Percentiles rank a stretch among this genome's conserved stretches.
These are phyloP conservation scores for Phortica variegata DNA, from an alignment of 1,140 invertebrate species.

Conservation along the genomic window DNA sequence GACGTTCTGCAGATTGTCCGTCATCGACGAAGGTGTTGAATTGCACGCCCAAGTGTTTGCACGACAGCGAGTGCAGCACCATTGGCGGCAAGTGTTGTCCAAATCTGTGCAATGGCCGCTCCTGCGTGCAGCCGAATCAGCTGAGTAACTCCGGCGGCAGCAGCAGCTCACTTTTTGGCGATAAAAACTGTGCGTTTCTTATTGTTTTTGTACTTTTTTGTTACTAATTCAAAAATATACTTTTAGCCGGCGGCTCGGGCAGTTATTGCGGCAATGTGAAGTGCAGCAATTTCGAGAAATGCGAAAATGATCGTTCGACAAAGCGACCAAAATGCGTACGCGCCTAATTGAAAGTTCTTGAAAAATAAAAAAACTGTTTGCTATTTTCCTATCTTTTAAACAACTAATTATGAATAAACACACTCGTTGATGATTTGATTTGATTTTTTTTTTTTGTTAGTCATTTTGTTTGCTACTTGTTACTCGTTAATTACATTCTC, in stretches of 20 bases:
- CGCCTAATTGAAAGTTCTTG: constrained; percentile 47
- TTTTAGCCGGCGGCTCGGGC: constrained; percentile 59
- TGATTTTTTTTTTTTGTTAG: neutral
- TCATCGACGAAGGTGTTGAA: constrained; percentile 63
- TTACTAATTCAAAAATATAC: neutral
- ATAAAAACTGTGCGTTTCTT: constrained; percentile 44
- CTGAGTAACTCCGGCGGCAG: constrained; percentile 37
- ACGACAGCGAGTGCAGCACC: constrained; percentile 65
- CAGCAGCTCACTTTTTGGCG: constrained; percentile 41
- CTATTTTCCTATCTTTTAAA: too few species aligned
- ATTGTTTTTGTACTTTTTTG: neutral
- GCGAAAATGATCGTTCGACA: constrained; percentile 64
- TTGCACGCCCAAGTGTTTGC: constrained; percentile 67
- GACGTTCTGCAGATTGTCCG: constrained; percentile 60
- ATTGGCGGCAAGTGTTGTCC: constrained; percentile 68
- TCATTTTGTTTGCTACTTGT: neutral
- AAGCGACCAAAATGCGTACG: constrained; percentile 69
- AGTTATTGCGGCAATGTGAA: constrained; percentile 69
- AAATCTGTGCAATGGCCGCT: constrained; percentile 68
- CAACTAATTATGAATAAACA: too few species aligned
- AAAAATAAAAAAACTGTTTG: too few species aligned
- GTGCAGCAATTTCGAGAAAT: constrained; percentile 68
- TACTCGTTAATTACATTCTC: constrained; percentile 28
- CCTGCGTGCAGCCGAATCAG: constrained; percentile 61
- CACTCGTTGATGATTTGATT: neutral